phyloP scores from a whole-genome alignment of 2,797 vertebrate species.

The Bradypodion pumilum region DNA sequence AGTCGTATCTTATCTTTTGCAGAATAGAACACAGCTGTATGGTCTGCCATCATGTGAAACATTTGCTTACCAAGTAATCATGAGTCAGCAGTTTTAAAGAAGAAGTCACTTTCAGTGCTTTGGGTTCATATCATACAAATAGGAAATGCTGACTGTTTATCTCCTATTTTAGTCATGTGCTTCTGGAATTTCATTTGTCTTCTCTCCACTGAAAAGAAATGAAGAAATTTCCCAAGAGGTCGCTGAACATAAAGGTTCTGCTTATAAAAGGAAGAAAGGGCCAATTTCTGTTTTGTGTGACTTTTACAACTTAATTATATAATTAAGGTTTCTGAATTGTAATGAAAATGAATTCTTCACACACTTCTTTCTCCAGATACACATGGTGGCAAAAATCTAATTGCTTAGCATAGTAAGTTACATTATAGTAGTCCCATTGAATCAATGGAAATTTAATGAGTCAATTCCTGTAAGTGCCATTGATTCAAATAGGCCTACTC shows the following conservation, averaged over 20 bases:
- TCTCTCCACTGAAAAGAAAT: not conserved
- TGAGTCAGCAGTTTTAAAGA: slow-evolving; percentile 48
- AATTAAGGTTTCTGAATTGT: not conserved
- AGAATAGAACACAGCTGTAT: not conserved
- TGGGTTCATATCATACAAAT: not conserved
- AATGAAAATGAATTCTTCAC: not conserved
- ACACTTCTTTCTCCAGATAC: not conserved
- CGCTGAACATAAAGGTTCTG: not conserved
- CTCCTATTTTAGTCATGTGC: accelerated
- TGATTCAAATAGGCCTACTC: too few relatives aligned
- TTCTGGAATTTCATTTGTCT: not conserved
- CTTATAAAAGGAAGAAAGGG: not conserved
- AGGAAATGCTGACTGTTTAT: not conserved
- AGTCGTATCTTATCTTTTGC: slow-evolving; percentile 21
- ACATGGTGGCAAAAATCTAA: not conserved
- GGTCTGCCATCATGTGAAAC: not conserved
- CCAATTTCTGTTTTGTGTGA: not conserved
- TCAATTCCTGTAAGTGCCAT: too few relatives aligned
- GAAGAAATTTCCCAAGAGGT: not conserved
- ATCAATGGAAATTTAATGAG: too few relatives aligned
- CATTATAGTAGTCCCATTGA: too few relatives aligned
- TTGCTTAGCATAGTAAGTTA: too few relatives aligned
- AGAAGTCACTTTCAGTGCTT: slow-evolving; percentile 7
- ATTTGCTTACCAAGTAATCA: slow-evolving; percentile 30
- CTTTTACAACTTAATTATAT: not conserved